These are phyloP conservation scores for Amblyopsis rosae DNA, from an alignment of 2,113 vertebrate genomes.

Conservation along the genomic window DNA sequence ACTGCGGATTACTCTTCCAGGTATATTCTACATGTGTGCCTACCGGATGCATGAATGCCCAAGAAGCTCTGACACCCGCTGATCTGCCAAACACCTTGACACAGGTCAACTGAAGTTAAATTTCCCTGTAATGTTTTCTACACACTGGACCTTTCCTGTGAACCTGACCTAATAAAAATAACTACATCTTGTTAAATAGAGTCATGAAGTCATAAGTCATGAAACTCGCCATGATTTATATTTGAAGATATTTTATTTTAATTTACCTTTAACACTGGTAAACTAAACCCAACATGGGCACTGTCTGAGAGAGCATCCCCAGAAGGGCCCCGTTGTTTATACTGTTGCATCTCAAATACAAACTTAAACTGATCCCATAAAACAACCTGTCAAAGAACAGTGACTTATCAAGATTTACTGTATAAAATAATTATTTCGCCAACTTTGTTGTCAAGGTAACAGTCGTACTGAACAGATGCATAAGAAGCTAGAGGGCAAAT, in stretches of 20 bases:
- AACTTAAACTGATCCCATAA: slow-evolving; percentile 7
- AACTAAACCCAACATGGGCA: slow-evolving; percentile 21
- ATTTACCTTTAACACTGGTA: neutral
- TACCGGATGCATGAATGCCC: slow-evolving; percentile 80
- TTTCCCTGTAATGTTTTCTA: slow-evolving; percentile 46
- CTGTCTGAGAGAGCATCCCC: neutral
- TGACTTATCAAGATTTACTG: neutral
- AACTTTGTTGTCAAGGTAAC: neutral
- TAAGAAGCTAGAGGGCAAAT: slow-evolving; percentile 1
- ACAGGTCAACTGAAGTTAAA: neutral
- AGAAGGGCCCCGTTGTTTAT: slow-evolving; percentile 15
- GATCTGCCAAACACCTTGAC: slow-evolving; percentile 34
- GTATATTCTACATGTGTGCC: slow-evolving; percentile 84
- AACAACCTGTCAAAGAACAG: neutral
- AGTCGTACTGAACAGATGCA: neutral
- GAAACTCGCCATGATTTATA: neutral
- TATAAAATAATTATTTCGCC: neutral
- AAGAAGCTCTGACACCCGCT: slow-evolving; percentile 75
- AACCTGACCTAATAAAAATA: slow-evolving; percentile 55
- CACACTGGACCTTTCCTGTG: slow-evolving; percentile 57
- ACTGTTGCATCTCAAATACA: slow-evolving; percentile 6
- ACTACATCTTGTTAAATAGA: slow-evolving; percentile 3
- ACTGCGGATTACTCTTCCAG: slow-evolving; percentile 36
- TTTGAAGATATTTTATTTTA: slow-evolving; percentile 22
- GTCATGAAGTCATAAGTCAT: neutral